A percentile compares a stretch with the other conserved stretches of the same genome.
phyloP scores from a whole-genome alignment of 2,113 vertebrate species.

The Chaetura pelagica region DNA sequence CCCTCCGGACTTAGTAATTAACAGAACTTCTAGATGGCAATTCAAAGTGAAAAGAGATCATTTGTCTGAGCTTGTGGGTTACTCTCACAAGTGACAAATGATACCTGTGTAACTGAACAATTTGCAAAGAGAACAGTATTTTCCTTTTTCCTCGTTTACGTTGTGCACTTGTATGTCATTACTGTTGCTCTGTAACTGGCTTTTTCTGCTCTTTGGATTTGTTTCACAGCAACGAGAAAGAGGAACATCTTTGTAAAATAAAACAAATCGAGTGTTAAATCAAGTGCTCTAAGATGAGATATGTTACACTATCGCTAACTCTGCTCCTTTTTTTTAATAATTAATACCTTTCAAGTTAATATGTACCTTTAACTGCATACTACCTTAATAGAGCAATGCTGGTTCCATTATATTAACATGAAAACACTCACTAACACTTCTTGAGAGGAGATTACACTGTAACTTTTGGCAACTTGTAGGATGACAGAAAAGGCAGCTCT shows the following conservation, averaged over 20 bases:
- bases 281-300: background rate
- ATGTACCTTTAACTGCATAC: background rate
- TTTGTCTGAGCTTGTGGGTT: background rate
- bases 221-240: background rate
- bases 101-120: background rate
- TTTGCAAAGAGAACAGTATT: background rate
- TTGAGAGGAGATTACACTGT: background rate
- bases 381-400: background rate
- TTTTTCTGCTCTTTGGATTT: background rate
- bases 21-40: background rate
- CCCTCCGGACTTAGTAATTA: too few relatives aligned
- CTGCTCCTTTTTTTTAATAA: background rate
- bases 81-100: background rate
- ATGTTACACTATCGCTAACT: background rate
- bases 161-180: background rate
- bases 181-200: background rate
- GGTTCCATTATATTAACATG: background rate
- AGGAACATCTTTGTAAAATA: background rate
- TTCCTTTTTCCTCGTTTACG: background rate
- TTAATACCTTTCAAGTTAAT: background rate
- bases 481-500: background rate
- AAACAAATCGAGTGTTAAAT: background rate
- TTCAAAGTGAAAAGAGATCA: background rate
- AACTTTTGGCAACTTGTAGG: background rate
- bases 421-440: accelerated